Base-by-base conservation (phyloP, 37 sponge, comb jelly and placozoan species). In the Geodia barretti region DNA sequence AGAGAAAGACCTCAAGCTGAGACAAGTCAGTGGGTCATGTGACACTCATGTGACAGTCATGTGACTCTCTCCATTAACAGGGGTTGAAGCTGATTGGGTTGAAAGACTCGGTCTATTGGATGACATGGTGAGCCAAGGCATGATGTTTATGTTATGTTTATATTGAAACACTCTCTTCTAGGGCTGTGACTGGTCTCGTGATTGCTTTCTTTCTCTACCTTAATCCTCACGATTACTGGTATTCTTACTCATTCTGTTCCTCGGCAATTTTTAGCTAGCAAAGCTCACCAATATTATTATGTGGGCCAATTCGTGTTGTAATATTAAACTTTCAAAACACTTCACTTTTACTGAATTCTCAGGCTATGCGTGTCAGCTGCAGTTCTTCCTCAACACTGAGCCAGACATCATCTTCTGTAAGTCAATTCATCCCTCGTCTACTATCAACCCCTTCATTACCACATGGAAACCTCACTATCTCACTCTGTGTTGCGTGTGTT, bases 91-190 rank as follows among this genome's bases (percentile, higher is more conserved):
- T 93, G 21, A 85, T 88, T 74, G 93, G 93, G 5, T 63, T 93
- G 72, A 93, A 93, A 72, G 93, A 93, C 64, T 93, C 93, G 35
- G 65, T 88, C 39, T 93, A 93, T 66, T 93, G 93, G 93, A 35
- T 81, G 20, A 79, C 93, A 68, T 93, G 93, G 93, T 93, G 58
- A 34, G 74, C 34, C n/a, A 40, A 40, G n/a, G 24, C 29, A 14
- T 73, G 42, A 29, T 42, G n/a, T n/a, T n/a, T n/a, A n/a, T n/a
- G n/a, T n/a, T n/a, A n/a, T n/a, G n/a, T n/a, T n/a, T n/a, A n/a
- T n/a, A n/a, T n/a, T n/a, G n/a, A n/a, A n/a, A n/a, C n/a, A n/a
- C 24, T 35, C 61, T 47, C 25, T 41, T 26, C 19, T 74, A 93
- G 93, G 93, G 72, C 89, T 28, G 74, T 88, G 11, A 86, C 89